Conservation (phyloP, 2,113 vertebrate genomes). For the Zosterops borbonicus region DNA sequence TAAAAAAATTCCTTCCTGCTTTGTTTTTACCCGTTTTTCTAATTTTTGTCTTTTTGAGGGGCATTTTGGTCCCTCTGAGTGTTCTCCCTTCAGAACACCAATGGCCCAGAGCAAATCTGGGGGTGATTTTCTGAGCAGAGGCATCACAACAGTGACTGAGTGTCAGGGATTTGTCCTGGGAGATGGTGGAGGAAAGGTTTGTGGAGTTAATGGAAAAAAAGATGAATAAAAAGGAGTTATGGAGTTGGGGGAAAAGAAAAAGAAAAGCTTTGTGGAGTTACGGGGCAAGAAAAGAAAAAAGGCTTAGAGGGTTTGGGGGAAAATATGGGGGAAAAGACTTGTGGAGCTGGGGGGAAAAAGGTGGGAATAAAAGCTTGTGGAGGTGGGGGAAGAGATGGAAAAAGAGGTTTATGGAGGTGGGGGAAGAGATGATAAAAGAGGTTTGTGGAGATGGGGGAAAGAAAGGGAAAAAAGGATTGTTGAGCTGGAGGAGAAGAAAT, state of each 20-base stretch:
- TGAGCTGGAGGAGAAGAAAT: neutral
- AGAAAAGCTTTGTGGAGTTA: neutral
- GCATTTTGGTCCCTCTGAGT: rapidly evolving
- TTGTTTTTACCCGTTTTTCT: neutral
- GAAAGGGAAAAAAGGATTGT: neutral
- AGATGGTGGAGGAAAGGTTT: neutral
- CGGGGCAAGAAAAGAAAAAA: neutral
- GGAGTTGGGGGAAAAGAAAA: neutral
- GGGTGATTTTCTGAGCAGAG: neutral
- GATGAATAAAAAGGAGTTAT: neutral
- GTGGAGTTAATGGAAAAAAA: neutral
- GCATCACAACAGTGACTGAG: rapidly evolving
- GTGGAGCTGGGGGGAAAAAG: neutral
- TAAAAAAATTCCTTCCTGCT: neutral
- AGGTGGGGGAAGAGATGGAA: neutral
- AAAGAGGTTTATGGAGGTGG: neutral
- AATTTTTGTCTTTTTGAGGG: neutral
- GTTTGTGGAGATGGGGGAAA: neutral
- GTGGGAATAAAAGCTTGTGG: neutral
- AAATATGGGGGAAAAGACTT: neutral
- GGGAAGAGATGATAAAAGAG: neutral
- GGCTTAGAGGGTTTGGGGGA: neutral
- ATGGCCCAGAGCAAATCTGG: neutral
- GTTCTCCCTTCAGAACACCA: neutral
- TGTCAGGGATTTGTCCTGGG: neutral